Conservation (phyloP, 2,113 vertebrate species). For the Rhadina sibilatrix region DNA sequence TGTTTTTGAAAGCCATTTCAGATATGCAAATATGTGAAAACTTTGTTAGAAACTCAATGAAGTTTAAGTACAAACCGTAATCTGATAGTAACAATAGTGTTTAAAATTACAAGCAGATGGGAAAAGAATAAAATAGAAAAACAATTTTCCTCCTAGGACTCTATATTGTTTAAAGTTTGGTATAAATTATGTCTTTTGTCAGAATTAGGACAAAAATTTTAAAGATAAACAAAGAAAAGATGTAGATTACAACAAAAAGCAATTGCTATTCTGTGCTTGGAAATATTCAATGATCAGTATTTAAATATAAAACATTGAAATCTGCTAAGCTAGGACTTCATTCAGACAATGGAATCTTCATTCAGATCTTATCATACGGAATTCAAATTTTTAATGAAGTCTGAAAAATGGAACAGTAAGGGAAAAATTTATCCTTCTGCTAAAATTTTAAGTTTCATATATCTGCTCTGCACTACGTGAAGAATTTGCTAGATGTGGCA, state of each 20-base stretch:
- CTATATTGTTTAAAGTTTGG: slow-evolving; percentile 35
- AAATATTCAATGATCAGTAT: background rate
- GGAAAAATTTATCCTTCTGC: accelerated
- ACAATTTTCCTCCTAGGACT: background rate
- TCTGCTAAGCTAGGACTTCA: background rate
- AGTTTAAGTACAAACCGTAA: slow-evolving; percentile 46
- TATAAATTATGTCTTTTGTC: slow-evolving; percentile 45
- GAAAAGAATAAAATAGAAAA: slow-evolving; percentile 52
- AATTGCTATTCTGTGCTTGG: background rate
- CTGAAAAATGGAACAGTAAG: background rate
- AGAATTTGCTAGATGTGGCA: background rate
- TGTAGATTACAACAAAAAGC: background rate
- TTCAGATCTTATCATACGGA: background rate
- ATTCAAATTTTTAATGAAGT: background rate
- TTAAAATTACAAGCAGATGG: slow-evolving; percentile 62
- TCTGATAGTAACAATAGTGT: slow-evolving; percentile 38
- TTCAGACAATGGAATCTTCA: background rate
- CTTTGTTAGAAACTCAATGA: slow-evolving; percentile 43
- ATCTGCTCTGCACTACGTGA: background rate
- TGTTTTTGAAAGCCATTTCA: slow-evolving; percentile 32
- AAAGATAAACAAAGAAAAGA: background rate
- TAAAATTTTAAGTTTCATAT: background rate
- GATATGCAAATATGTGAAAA: slow-evolving; percentile 59
- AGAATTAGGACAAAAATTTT: background rate
- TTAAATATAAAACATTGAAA: background rate